Conservation (phyloP, 2,888 invertebrate genomes). For the Lumbricus terrestris region DNA sequence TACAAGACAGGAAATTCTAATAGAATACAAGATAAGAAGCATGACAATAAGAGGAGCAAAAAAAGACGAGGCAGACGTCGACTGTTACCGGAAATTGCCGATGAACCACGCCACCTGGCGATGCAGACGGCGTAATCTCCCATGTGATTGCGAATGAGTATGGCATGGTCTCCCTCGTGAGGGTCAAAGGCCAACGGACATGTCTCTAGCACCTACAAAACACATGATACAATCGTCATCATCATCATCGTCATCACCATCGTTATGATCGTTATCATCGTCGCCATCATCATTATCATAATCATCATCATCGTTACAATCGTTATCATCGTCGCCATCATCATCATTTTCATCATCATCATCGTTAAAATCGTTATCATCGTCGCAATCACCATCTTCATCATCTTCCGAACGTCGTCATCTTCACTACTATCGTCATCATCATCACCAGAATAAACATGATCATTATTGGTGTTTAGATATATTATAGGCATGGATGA, state of each 20-base stretch:
- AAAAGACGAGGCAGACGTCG: not conserved
- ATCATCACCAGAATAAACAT: no score
- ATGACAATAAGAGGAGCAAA: no score
- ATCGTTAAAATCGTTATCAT: no score
- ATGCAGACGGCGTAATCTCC: slow-evolving; percentile 36
- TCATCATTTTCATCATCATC: no score
- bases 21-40: not conserved
- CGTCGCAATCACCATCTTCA: no score
- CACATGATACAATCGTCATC: no score
- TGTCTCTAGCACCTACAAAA: slow-evolving; percentile 26
- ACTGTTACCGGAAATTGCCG: slow-evolving; percentile 16
- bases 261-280: not conserved
- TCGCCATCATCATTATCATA: no score
- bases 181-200: slow-evolving; percentile 35
- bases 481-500: no score
- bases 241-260: not conserved
- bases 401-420: no score
- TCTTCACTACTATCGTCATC: no score
- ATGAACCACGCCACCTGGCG: slow-evolving; percentile 25
- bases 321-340: not conserved
- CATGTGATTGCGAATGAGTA: slow-evolving; percentile 33
- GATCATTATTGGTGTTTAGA: no score
- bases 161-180: slow-evolving; percentile 35
- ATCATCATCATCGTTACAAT: no score
- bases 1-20: not conserved